Percentiles rank a stretch among this genome's conserved stretches.
Evolutionary conservation across 1,140 invertebrate species (phyloP).

Genomic region (Caenorhabditis remanei): DNA sequence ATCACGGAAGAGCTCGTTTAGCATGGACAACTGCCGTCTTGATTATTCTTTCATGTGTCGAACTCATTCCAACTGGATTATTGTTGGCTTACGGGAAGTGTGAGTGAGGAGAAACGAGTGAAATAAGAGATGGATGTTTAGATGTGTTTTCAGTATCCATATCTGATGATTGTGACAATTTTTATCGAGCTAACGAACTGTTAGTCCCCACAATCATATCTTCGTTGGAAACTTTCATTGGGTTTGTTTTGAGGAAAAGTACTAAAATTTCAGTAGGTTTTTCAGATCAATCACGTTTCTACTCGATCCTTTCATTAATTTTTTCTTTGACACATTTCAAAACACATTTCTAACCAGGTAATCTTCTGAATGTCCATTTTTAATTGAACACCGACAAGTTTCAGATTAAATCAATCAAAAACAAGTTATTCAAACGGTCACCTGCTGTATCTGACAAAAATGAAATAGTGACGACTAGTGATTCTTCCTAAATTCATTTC

Average conservation of each 20-base stretch:
- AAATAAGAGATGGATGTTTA: background rate
- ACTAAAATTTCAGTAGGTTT: background rate
- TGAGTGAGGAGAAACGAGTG: background rate
- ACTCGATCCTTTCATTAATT: constrained; percentile 4
- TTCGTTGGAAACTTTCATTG: background rate
- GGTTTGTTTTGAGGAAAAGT: background rate
- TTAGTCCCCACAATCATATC: background rate
- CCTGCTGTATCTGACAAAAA: background rate
- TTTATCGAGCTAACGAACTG: background rate
- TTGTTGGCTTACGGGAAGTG: background rate
- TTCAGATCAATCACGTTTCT: constrained; percentile 26
- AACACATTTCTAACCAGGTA: background rate
- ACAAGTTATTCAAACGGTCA: background rate
- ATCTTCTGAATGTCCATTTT: background rate
- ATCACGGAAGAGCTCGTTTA: constrained; percentile 20
- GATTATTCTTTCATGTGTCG: background rate
- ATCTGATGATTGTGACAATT: constrained; percentile 18
- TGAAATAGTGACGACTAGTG: constrained; percentile 13
- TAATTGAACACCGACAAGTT: background rate
- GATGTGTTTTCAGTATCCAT: background rate
- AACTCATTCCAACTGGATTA: constrained; percentile 9
- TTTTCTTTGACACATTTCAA: constrained; percentile 27
- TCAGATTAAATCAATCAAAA: constrained; percentile 1
- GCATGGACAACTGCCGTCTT: constrained; percentile 1
- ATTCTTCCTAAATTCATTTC: background rate